Conservation (phyloP, 2,797 vertebrate species). For the Sebastiscus albofasciatus region DNA sequence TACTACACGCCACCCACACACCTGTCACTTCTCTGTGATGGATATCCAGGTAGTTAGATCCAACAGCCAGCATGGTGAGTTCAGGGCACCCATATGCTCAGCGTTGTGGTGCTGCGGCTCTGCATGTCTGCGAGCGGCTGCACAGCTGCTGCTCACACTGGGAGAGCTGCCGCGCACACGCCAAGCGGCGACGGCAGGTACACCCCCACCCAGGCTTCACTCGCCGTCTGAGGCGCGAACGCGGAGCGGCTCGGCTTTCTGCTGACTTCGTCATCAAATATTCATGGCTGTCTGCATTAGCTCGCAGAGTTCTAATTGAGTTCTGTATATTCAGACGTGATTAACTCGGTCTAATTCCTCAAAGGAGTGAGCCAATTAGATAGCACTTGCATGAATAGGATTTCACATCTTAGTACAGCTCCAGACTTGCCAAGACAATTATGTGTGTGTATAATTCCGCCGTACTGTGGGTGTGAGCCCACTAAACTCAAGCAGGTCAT, state of each 20-base stretch:
- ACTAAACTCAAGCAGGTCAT: conserved; percentile 69
- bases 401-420: conserved; percentile 74
- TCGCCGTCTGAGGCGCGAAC: conserved; percentile 51
- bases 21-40: conserved; percentile 63
- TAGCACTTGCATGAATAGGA: conserved; percentile 80
- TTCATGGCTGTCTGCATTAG: conserved; percentile 84
- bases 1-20: conserved; percentile 67
- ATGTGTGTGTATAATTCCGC: conserved; percentile 63
- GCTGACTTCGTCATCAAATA: conserved; percentile 82
- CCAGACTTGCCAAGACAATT: conserved; percentile 74
- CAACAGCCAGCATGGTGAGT: conserved; percentile 44
- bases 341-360: conserved; percentile 85
- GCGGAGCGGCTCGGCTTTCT: conserved; percentile 57
- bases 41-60: conserved; percentile 70
- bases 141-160: conserved; percentile 33
- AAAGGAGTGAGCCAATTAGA: conserved; percentile 86
- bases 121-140: conserved; percentile 3
- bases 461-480: conserved; percentile 63
- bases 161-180: conserved; percentile 29
- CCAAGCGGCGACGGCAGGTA: conserved; percentile 53
- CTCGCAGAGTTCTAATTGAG: conserved; percentile 83
- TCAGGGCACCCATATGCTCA: conserved; percentile 43
- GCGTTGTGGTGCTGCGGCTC: conserved; percentile 3
- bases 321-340: conserved; percentile 85
- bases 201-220: conserved; percentile 50